These are phyloP conservation scores for Clarias fuscus DNA, from an alignment of 2,797 vertebrate genomes.

Conservation along the genomic window DNA sequence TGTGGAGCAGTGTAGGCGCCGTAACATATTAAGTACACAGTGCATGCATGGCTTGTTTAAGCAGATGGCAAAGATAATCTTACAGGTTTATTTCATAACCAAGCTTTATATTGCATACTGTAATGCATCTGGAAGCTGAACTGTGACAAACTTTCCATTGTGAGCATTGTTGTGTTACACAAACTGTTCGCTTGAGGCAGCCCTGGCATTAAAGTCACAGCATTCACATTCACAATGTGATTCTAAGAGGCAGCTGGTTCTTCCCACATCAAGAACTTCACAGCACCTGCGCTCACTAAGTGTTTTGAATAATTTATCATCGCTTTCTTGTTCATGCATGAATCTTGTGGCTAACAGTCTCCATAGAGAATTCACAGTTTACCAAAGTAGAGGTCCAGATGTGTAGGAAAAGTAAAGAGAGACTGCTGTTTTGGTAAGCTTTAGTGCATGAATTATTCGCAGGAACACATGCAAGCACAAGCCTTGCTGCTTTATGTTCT, in stretches of 20 bases:
- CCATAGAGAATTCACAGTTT: slow-evolving; percentile 9
- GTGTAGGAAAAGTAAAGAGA: background rate
- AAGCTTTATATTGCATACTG: slow-evolving; percentile 33
- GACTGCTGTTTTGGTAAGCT: background rate
- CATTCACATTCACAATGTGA: slow-evolving; percentile 37
- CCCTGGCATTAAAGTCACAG: slow-evolving; percentile 20
- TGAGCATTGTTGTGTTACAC: slow-evolving; percentile 37
- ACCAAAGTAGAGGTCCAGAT: slow-evolving; percentile 2
- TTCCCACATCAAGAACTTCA: slow-evolving; percentile 7
- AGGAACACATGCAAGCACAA: background rate
- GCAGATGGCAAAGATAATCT: background rate
- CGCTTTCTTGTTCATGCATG: slow-evolving; percentile 26
- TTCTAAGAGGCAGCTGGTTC: slow-evolving; percentile 31
- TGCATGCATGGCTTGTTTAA: background rate
- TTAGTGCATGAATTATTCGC: slow-evolving; percentile 5
- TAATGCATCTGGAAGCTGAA: slow-evolving; percentile 47
- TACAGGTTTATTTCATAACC: slow-evolving; percentile 14
- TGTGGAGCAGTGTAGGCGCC: background rate
- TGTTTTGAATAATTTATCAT: slow-evolving; percentile 52
- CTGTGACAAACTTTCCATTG: slow-evolving; percentile 52
- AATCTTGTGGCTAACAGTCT: slow-evolving; percentile 11
- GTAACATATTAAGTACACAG: background rate
- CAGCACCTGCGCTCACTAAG: slow-evolving; percentile 18
- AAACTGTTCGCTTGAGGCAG: slow-evolving; percentile 36
- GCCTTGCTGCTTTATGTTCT: background rate